Base-by-base conservation (phyloP, 2,113 vertebrate species). In the Manacus vitellinus region DNA sequence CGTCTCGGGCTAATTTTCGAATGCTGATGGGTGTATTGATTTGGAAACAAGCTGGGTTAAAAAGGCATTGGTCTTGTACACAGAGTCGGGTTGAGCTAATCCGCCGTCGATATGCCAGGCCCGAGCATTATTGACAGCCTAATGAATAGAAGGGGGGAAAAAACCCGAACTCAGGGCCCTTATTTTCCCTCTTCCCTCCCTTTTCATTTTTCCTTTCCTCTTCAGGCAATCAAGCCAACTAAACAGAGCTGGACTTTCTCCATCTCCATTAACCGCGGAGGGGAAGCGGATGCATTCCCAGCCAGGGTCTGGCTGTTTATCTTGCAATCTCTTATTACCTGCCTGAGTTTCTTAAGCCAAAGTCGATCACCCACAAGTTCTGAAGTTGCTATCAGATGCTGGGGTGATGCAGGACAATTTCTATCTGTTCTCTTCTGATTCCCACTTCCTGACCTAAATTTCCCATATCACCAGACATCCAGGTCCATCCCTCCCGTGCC, bases 11-110 rank as follows among this genome's bases (percentile, higher is more conserved):
- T 98, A 98, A 98, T 98, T 98, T 98, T 98, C 94, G 8, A 96
- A 98, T 97, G 98, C 97, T 98, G 98, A 98, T 98, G 97, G 97
- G 87, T 93, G 43, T 98, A 98, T 98, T 97, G 98, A 98, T 98
- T 96, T 97, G 97, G 98, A 98, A 98, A 98, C 97, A 97, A 98
- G 97, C 97, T 93, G 95, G 97, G 97, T 98, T 98, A 97, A 97
- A 97, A 98, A 98, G 97, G 96, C 96, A 95, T 96, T 97, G 96
- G 95, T 97, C 97, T 97, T 93, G 94, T 97, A 97, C 97, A 97
- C 96, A 95, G 95, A 97, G 96, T 77, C 55, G 86, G 94, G 94
- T 89, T 94, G 85, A 97, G 97, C 98, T 98, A 98, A 98, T 97
- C 97, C 58, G 22, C 90, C 89, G 93, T 98, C 97, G 10, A 98